These are phyloP conservation scores for Calephelis perditalis DNA, from an alignment of 2,888 invertebrate genomes.

Conservation along the genomic window DNA sequence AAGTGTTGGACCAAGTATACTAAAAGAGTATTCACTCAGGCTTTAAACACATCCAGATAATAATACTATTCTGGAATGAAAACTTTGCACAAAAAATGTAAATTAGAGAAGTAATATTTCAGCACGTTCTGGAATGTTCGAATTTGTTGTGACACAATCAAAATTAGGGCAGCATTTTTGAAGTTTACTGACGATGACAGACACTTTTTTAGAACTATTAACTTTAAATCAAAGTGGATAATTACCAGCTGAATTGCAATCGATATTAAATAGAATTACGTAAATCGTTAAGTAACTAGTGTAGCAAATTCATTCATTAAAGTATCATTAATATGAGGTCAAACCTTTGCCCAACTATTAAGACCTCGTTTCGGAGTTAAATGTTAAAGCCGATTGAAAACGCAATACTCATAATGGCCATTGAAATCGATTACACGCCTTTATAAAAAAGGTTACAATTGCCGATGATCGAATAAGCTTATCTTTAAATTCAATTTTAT, in stretches of 20 bases:
- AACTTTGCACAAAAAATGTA: too few relatives aligned
- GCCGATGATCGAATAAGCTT: too few relatives aligned
- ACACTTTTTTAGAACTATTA: neutral
- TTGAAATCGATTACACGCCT: neutral
- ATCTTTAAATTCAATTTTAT: too few relatives aligned
- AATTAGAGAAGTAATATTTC: too few relatives aligned
- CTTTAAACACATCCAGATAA: too few relatives aligned
- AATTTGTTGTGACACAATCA: too few relatives aligned
- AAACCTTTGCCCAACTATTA: neutral
- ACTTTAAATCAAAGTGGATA: neutral
- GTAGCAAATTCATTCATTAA: conserved; percentile 5
- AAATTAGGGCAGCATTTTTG: too few relatives aligned
- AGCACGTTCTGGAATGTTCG: too few relatives aligned
- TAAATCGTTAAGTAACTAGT: neutral
- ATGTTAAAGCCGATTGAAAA: conserved; percentile 1
- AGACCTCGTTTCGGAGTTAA: neutral
- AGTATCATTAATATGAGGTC: conserved; percentile 2
- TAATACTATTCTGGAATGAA: too few relatives aligned
- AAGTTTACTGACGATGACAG: too few relatives aligned
- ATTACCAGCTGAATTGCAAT: conserved; percentile 5
- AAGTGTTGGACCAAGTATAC: too few relatives aligned
- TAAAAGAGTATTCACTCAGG: too few relatives aligned
- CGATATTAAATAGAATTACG: neutral
- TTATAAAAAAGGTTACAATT: neutral
- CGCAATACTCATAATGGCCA: neutral